phyloP scores from a whole-genome alignment of 2,888 invertebrate genomes.

The Tanypteryx hageni region DNA sequence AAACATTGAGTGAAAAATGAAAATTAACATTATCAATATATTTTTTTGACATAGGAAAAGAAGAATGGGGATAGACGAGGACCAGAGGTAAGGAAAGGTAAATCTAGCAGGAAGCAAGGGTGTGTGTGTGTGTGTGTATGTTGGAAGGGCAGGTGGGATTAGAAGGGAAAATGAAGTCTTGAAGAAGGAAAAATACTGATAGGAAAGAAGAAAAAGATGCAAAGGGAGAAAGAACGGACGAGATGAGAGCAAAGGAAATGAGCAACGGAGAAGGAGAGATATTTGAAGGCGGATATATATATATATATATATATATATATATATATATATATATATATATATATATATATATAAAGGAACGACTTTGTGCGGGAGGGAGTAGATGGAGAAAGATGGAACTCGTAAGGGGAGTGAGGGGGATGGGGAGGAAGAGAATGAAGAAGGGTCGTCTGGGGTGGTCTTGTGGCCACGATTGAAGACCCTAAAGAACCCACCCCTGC shows the following conservation, averaged over 20 bases:
- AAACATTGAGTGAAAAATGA: too few relatives aligned
- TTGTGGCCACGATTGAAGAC: slow-evolving; percentile 61
- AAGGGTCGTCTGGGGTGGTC: slow-evolving; percentile 29
- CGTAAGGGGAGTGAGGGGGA: background rate
- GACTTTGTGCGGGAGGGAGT: background rate
- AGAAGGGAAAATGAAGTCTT: too few relatives aligned
- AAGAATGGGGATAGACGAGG: too few relatives aligned
- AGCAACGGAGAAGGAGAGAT: background rate
- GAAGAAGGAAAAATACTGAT: background rate
- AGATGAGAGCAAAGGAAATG: background rate
- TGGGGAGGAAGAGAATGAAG: background rate
- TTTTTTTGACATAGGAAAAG: too few relatives aligned
- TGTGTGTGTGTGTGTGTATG: too few relatives aligned
- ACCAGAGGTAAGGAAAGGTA: too few relatives aligned
- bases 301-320: background rate
- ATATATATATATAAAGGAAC: background rate
- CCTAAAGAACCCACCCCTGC: slow-evolving; percentile 31
- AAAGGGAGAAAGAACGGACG: background rate
- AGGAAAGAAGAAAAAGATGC: background rate
- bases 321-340: background rate
- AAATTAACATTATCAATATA: too few relatives aligned
- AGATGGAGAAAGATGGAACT: background rate
- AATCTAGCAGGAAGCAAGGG: too few relatives aligned
- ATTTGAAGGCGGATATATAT: background rate
- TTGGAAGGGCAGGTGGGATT: too few relatives aligned